Conservation (phyloP, 1,140 invertebrate genomes). For the Uloborus diversus region DNA sequence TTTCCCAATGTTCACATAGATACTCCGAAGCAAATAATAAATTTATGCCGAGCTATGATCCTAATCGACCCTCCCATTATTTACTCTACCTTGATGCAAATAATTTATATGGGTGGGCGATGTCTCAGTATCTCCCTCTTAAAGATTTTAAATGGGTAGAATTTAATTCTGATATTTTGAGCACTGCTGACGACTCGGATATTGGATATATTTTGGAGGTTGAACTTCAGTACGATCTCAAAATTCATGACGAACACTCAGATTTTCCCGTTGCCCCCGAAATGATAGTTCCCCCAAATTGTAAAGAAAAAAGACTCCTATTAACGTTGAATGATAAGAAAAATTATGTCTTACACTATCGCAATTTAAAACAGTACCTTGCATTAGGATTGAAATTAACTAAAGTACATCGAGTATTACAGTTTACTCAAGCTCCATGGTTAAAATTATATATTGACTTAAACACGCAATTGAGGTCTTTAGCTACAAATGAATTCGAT, state of each 20-base stretch:
- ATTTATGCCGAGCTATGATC: constrained; percentile 55
- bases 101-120: constrained; percentile 59
- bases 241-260: constrained; percentile 61
- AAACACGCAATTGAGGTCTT: constrained; percentile 62
- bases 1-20: constrained; percentile 52
- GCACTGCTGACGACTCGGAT: constrained; percentile 54
- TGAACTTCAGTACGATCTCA: constrained; percentile 59
- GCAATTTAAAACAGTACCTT: constrained; percentile 67
- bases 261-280: constrained; percentile 65
- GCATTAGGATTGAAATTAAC: constrained; percentile 65
- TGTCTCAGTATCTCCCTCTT: constrained; percentile 44
- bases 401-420: constrained; percentile 67
- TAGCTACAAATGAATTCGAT: constrained; percentile 61
- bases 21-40: constrained; percentile 60
- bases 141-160: constrained; percentile 47
- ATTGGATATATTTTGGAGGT: constrained; percentile 60
- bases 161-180: constrained; percentile 1
- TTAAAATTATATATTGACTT: constrained; percentile 66
- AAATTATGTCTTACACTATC: constrained; percentile 68
- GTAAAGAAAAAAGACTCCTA: constrained; percentile 34
- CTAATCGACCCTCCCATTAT: constrained; percentile 56
- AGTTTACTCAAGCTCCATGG: constrained; percentile 68
- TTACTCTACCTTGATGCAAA: constrained; percentile 59
- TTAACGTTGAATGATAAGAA: constrained; percentile 27
- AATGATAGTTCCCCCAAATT: constrained; percentile 17